These are phyloP conservation scores for Drosophila bocqueti DNA, from an alignment of 1,140 invertebrate genomes.

Conservation along the genomic window DNA sequence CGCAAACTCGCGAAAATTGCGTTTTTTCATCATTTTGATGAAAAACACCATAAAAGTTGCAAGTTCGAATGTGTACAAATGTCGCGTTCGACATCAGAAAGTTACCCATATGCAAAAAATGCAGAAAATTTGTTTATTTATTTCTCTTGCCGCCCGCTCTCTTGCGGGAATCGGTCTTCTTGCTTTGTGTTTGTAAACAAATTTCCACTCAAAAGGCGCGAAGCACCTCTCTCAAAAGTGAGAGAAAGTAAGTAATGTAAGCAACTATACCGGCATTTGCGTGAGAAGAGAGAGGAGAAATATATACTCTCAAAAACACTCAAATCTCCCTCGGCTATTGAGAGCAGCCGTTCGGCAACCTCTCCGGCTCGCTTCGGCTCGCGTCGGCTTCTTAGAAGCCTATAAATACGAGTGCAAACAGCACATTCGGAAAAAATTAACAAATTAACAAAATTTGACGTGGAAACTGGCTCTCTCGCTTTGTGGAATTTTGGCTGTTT, in stretches of 20 bases:
- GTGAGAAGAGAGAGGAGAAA: background rate
- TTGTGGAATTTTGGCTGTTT: conserved; percentile 77
- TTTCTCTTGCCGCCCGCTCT: background rate
- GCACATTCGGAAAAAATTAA: too few relatives aligned
- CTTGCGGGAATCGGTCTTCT: too few relatives aligned
- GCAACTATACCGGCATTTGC: conserved; percentile 6
- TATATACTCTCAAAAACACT: too few relatives aligned
- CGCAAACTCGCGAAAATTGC: background rate
- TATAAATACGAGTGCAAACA: conserved; percentile 1
- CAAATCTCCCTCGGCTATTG: background rate
- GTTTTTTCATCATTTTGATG: too few relatives aligned
- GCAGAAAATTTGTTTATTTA: background rate
- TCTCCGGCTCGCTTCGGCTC: background rate
- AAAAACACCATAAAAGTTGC: too few relatives aligned
- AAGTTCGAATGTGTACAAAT: too few relatives aligned
- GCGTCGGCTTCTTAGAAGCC: background rate
- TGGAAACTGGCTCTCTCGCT: conserved; percentile 64
- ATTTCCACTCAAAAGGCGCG: conserved; percentile 25
- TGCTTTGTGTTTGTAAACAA: conserved; percentile 29
- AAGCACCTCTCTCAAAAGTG: background rate
- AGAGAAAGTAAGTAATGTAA: too few relatives aligned
- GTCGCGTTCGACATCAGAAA: too few relatives aligned
- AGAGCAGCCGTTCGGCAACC: background rate
- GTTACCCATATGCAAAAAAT: too few relatives aligned
- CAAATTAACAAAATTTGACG: background rate